These are phyloP conservation scores for Callimorpha dominula DNA, from an alignment of 2,888 invertebrate genomes.

Conservation along the genomic window DNA sequence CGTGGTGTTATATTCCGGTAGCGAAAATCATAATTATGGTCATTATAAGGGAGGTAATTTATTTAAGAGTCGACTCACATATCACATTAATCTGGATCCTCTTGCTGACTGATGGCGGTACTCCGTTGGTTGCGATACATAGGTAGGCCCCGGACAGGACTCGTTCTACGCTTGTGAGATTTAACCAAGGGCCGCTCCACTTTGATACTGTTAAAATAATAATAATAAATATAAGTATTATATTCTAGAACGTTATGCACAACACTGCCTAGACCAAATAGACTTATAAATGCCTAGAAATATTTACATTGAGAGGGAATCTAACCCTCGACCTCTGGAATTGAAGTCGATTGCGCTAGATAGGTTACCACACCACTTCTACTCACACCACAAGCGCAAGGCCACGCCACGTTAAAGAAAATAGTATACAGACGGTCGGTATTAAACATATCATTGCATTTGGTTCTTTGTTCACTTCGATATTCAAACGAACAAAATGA, in stretches of 20 bases:
- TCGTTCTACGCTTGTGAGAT: slow-evolving; percentile 86
- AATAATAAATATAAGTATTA: too few species aligned
- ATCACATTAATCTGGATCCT: slow-evolving; percentile 84
- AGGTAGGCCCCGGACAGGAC: slow-evolving; percentile 89
- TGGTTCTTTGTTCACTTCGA: slow-evolving; percentile 16
- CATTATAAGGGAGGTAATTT: slow-evolving; percentile 42
- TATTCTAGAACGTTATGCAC: background rate
- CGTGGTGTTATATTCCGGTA: slow-evolving; percentile 16
- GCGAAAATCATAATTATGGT: slow-evolving; percentile 33
- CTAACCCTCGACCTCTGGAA: background rate
- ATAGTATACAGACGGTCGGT: background rate
- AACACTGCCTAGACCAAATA: background rate
- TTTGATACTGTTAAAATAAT: slow-evolving; percentile 78
- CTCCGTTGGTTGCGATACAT: slow-evolving; percentile 89
- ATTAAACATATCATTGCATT: background rate
- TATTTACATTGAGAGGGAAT: too few species aligned
- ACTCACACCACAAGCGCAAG: background rate
- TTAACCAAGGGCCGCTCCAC: slow-evolving; percentile 85
- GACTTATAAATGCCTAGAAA: too few species aligned
- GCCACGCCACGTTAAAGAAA: background rate
- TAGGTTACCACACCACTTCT: background rate
- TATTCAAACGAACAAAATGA: slow-evolving; percentile 9
- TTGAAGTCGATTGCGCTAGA: too few species aligned
- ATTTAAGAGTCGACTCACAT: slow-evolving; percentile 59
- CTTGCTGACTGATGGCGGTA: slow-evolving; percentile 84